Base-by-base conservation (phyloP, 1,140 invertebrate species). In the Drosophila pallidifrons region DNA sequence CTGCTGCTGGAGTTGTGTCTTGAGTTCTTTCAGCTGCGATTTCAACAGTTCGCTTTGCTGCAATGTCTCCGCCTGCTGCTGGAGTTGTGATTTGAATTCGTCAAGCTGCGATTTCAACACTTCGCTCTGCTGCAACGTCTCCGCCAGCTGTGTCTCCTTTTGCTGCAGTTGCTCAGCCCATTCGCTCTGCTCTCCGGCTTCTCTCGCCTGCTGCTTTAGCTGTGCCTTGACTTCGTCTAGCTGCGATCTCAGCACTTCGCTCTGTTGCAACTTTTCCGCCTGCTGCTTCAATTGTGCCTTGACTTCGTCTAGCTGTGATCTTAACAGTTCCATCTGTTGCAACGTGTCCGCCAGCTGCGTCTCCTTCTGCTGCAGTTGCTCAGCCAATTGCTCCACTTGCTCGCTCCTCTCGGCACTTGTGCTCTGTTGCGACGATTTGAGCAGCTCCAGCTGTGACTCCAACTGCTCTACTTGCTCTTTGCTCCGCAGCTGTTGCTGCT, bases 381-480 rank as follows among this genome's bases (percentile, higher is more conserved):
- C 20, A 3, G 30, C 5, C 28, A 32, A 7, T 11, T 55, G 52
- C 52, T 11, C 13, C 52, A 38, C 15, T 10, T 55, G 52, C 52
- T 55, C 10, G n/a, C 10, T 8, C 51, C 4, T 28, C 51, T 54
- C 28, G 8, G n/a, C 13, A 6, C 32, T 32, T 32, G 20, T 25
- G 20, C 20, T 25, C 20, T 25, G 20, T 25, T 25, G 20, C 20
- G 20, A 25, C 3, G 20, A 25, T 25, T 25, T 25, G 20, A 25
- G 3, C 20, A 25, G 20, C 20, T 25, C 20, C 20, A 25, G 20
- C 46, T 47, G 47, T 13, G 25, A 54, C 30, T 54, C 11, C 41
- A 72, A 15, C 28, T 66, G 68, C 8, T 78, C 51, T 16, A 38
- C 38, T 49, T 60, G 60, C 13, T 61, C 35, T 57, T 1, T 71